A percentile compares a stretch with the other conserved stretches of the same genome.
Conservation (phyloP, 2,888 invertebrate genomes). For the Diplolepis rosae region DNA sequence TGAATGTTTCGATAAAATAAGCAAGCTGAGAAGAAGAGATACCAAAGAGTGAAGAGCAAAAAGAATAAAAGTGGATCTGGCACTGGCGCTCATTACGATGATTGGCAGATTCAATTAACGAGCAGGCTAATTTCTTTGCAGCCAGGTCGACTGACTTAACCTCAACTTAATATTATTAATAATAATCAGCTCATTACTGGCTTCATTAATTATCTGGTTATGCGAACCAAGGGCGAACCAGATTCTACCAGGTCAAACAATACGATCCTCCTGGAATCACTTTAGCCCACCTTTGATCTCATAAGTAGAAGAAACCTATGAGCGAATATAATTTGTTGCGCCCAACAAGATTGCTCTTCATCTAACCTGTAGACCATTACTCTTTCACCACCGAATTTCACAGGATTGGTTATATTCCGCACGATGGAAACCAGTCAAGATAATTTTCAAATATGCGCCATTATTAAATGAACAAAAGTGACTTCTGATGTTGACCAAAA, state of each 20-base stretch:
- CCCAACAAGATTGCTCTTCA: constrained; percentile 17
- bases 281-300: constrained; percentile 35
- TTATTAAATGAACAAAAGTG: no score
- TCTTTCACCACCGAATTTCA: not conserved
- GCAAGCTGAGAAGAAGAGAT: constrained; percentile 38
- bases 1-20: not conserved
- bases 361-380: constrained; percentile 11
- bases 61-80: constrained; percentile 59
- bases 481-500: no score
- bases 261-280: constrained; percentile 47
- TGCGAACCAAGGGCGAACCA: constrained; percentile 56
- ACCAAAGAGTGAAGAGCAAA: constrained; percentile 54
- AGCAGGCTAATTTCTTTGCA: constrained; percentile 59
- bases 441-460: no score
- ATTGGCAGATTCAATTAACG: constrained; percentile 87
- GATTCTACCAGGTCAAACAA: constrained; percentile 50
- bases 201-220: constrained; percentile 69
- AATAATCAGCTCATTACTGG: constrained; percentile 73
- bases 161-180: constrained; percentile 72
- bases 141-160: constrained; percentile 70
- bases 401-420: no score
- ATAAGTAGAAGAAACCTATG: constrained; percentile 8
- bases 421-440: no score
- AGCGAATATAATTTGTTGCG: constrained; percentile 26
- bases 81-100: constrained; percentile 83